Evolutionary conservation across 2,888 invertebrate genomes (phyloP), one percentile per base, ranked within the genome.

Genomic region (Peribatodes rhomboidaria): DNA sequence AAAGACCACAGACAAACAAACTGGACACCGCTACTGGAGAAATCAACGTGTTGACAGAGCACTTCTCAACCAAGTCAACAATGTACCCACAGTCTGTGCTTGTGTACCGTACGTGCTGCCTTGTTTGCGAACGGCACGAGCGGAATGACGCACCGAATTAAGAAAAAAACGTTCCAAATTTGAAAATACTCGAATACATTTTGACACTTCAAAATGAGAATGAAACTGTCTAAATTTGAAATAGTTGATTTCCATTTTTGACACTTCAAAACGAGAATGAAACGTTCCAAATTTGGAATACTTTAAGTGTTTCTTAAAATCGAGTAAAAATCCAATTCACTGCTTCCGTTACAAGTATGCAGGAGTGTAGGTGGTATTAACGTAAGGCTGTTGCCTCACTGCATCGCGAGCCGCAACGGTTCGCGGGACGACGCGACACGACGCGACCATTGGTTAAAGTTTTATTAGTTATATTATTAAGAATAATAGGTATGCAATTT

Each of bases 121-220:
- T n/a, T 80, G 74, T 83, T 76, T 82, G 68, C 73, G 62, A 42
- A 74, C 71, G 79, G 82, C 84, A 82, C 79, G 37, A 65, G 44
- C 54, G 49, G 67, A 46, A 62, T 49, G 52, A 55, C 44, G 44
- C 53, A 35, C 44, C 39, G 61, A 61, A 41, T 42, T 41, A 49
- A 31, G 18, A 49, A 53, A 55, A 58, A 39, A 49, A 42, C 18
- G 57, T 47, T 37, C 55, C 10, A 20, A 16, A 33, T 44, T 55
- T 22, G n/a, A 44, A 33, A 35, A 35, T 2, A n/a, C n/a, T n/a
- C n/a, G n/a, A n/a, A n/a, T n/a, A n/a, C n/a, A n/a, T n/a, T n/a
- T n/a, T n/a, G n/a, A n/a, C n/a, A n/a, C n/a, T n/a, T n/a, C n/a
- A n/a, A n/a, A n/a, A n/a, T n/a, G n/a, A n/a, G n/a, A n/a, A n/a